Evolutionary conservation across 2,797 vertebrate species (phyloP).

Genomic region (Ctenopoma kingsleyae): DNA sequence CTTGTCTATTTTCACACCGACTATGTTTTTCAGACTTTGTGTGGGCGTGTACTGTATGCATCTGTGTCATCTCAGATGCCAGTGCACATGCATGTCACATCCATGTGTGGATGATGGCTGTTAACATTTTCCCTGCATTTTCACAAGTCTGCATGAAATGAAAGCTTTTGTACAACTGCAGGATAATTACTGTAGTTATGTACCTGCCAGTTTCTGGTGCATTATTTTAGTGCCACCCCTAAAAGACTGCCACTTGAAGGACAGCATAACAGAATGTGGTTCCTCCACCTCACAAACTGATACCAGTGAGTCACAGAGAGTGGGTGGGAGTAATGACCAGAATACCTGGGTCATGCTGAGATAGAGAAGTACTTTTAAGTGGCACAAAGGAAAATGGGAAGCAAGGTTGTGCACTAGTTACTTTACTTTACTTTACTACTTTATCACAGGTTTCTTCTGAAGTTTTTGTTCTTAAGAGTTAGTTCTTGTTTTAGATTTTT

Average conservation of each 20-base stretch:
- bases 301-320: conserved; percentile 63
- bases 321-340: conserved; percentile 56
- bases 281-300: conserved; percentile 59
- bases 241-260: conserved; percentile 55
- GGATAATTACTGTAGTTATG: conserved; percentile 72
- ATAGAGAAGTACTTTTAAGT: conserved; percentile 34
- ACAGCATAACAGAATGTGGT: conserved; percentile 60
- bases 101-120: conserved; percentile 6
- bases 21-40: conserved; percentile 32
- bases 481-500: not conserved
- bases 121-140: conserved; percentile 32
- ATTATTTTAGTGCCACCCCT: conserved; percentile 64
- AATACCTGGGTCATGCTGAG: conserved; percentile 54
- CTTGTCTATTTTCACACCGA: conserved; percentile 38
- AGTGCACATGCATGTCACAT: conserved; percentile 20
- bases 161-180: conserved; percentile 47
- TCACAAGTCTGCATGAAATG: conserved; percentile 41
- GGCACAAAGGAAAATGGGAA: conserved; percentile 5
- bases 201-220: conserved; percentile 65
- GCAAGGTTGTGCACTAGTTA: not conserved
- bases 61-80: conserved; percentile 40
- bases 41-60: conserved; percentile 32
- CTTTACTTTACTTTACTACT: not conserved
- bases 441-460: not conserved
- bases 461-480: not conserved